phyloP scores from a whole-genome alignment of 1,140 invertebrate genomes.

The Drosophila baimaii region DNA sequence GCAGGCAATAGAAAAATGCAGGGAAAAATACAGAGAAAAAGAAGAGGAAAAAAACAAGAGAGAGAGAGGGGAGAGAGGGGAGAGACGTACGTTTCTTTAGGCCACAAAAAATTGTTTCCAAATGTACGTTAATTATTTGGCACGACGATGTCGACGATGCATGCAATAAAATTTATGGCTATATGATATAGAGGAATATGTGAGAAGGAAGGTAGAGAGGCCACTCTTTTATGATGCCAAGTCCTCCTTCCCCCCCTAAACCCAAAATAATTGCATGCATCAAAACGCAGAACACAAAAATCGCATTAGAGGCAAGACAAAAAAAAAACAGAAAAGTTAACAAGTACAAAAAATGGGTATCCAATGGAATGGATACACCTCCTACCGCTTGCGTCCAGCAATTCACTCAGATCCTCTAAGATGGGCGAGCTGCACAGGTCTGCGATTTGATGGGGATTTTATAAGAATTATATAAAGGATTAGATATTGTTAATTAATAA shows the following conservation, averaged over 20 bases:
- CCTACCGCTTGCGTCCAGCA: constrained; percentile 82
- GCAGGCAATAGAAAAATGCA: constrained; percentile 49
- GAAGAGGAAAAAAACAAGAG: neutral
- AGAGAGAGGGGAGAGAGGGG: neutral
- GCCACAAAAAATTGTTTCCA: constrained; percentile 74
- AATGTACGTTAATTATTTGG: constrained; percentile 81
- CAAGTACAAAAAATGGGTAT: constrained; percentile 22
- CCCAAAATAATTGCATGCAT: constrained; percentile 71
- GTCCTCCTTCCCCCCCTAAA: constrained; percentile 7
- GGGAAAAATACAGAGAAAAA: constrained; percentile 21
- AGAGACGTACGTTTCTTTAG: constrained; percentile 25
- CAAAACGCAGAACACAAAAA: constrained; percentile 40
- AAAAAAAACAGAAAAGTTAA: constrained; percentile 16
- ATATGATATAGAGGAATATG: constrained; percentile 48
- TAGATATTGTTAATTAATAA: constrained; percentile 9
- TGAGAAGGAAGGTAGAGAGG: neutral
- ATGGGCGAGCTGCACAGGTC: constrained; percentile 71
- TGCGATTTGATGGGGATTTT: constrained; percentile 31
- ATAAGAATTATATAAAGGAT: constrained; percentile 25
- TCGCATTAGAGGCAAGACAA: constrained; percentile 16
- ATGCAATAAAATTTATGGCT: constrained; percentile 80
- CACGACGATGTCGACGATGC: constrained; percentile 61
- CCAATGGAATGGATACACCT: constrained; percentile 18
- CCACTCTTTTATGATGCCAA: constrained; percentile 30
- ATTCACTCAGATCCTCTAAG: constrained; percentile 76